Evolutionary conservation across 2,113 vertebrate species (phyloP), one percentile per base, ranked within the genome.

Genomic region (Kryptolebias marmoratus): DNA sequence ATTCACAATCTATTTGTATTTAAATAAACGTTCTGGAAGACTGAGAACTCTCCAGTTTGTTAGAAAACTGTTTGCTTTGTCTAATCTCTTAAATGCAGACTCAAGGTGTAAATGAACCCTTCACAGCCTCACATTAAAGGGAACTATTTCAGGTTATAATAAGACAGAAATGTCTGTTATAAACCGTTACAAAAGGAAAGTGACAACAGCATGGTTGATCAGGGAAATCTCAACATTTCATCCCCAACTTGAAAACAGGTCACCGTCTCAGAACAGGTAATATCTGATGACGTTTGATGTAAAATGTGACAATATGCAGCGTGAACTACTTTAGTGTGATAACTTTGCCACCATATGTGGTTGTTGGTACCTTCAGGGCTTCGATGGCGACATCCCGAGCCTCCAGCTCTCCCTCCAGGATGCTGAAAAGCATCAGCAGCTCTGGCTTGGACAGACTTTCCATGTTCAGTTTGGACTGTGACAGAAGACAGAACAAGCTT

Each of bases 321-420:
- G 5, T 18, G 39, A 72, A 28, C 12, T 13, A n/a, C 2, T 62
- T 18, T 0, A 58, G 32, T 7, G 4, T 55, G 15, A 3, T 11
- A 32, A 30, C 66, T 10, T 18, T 64, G 52, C 55, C 27, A 60
- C 15, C 36, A 71, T 65, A 45, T 84, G 16, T 14, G 12, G 12
- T 69, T 50, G 56, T 10, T 36, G 87, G n/a, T 95, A 99, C 98
- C 96, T 96, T 97, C 72, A 99, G 94, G 73, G 96, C 95, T 85
- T 99, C 96, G 60, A 99, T 98, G 87, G 98, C 96, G 64, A 98
- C 92, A 84, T 99, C 98, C 70, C 96, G 93, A 31, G 97, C 97
- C 92, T 99, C 97, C 80, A 99, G 93, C 77, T 99, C 98, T 81
- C 98, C 98, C 81, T 99, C 97, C 72, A 99, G 94, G 86, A 99